phyloP scores from a whole-genome alignment of 2,797 vertebrate genomes.

The Scyliorhinus canicula region DNA sequence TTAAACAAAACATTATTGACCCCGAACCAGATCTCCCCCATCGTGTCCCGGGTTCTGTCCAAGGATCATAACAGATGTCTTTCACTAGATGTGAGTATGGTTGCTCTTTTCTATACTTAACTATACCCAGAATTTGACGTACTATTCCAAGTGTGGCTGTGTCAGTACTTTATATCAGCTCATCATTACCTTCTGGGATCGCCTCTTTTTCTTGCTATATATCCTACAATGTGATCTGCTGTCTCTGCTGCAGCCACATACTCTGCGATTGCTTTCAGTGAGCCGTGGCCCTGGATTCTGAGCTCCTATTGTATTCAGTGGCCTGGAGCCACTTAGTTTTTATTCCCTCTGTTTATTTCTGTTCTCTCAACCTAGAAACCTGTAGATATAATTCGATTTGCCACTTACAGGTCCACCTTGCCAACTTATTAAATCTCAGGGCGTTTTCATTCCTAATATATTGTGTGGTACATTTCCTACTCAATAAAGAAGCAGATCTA shows the following conservation, averaged over 20 bases:
- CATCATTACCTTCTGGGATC: not conserved
- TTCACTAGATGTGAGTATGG: not conserved
- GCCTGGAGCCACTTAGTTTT: not conserved
- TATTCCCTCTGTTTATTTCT: not conserved
- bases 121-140: not conserved
- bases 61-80: not conserved
- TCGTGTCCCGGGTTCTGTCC: too few species aligned
- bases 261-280: not conserved
- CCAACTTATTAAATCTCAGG: not conserved
- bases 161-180: not conserved
- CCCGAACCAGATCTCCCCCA: too few species aligned
- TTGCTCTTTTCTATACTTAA: not conserved
- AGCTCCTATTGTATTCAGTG: not conserved
- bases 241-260: not conserved
- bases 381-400: not conserved
- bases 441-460: not conserved
- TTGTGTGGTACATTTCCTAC: not conserved
- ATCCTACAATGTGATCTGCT: not conserved
- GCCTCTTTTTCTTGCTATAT: not conserved
- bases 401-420: not conserved
- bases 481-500: not conserved
- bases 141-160: not conserved
- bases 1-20: too few species aligned
- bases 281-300: not conserved
- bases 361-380: not conserved